Base-by-base conservation (phyloP, 2,888 invertebrate genomes). In the Machimus rusticus region DNA sequence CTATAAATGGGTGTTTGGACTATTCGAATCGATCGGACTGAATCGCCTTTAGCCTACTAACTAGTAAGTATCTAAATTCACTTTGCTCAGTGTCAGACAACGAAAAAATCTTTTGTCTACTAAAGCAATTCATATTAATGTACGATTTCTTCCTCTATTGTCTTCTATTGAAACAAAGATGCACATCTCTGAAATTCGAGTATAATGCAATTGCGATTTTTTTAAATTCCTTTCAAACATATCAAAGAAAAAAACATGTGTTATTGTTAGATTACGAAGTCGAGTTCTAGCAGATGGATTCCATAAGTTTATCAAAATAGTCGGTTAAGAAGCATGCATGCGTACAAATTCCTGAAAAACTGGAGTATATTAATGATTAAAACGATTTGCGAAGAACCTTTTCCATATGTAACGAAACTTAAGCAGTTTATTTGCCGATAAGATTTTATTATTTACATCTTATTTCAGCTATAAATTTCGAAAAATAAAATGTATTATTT, bases 1-100 rank as follows among this genome's bases (percentile, higher is more conserved):
- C 79, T 79, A 79, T 79, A 79, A 79, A 79, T 79, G 79, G 79
- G 16, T 19, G 39, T 78, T 43, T 39, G 51, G 46, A 23, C 39
- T 43, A 34, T 78, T 79, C 51, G 31, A 79, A 79, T 79, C 66
- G 66, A 66, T 66, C 66, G 2, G 8, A 9, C 66, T 28, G 28
- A 79, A 51, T 28, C 51, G 31, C 55, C 23, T 51, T 23, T 51
- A 51, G 51, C 51, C 23, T 39, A 12, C 51, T 28, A 79, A 46
- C 79, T 66, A 66, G 66, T 28, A 23, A 66, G 19, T 66, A 23
- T 23, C 28, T 66, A 66, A 66, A 66, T 28, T 28, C 9, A 28
- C 23, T 66, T 4, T 66, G 66, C 1, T 66, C 66, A 66, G 66
- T 66, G 66, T 23, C 66, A 66, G 28, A 66, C 23, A 28, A 28